Evolutionary conservation across 2,888 invertebrate species (phyloP).

Genomic region (Hanleya hanleyi): DNA sequence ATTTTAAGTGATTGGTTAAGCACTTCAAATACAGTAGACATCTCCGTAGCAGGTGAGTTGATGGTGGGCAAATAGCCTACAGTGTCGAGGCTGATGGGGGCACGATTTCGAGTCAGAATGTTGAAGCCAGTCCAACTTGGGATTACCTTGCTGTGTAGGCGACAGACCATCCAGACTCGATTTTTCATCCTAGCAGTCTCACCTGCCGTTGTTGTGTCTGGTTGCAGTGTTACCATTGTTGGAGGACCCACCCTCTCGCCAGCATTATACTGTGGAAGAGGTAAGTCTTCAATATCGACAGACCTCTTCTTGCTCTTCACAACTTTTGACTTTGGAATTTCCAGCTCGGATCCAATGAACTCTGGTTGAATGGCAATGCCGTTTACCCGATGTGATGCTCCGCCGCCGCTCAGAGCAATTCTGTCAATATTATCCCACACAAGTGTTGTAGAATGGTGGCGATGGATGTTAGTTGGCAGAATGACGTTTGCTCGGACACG

Average conservation of each 20-base stretch:
- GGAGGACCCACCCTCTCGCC: conserved; percentile 25
- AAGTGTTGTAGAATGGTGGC: conserved; percentile 28
- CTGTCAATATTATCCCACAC: conserved; percentile 48
- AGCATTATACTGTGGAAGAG: conserved; percentile 20
- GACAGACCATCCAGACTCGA: too few species aligned
- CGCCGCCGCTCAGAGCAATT: conserved; percentile 37
- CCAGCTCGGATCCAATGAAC: conserved; percentile 21
- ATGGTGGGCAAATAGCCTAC: conserved; percentile 37
- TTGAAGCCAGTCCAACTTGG: conserved; percentile 39
- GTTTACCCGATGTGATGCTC: conserved; percentile 45
- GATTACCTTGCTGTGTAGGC: too few species aligned
- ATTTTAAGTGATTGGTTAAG: conserved; percentile 29
- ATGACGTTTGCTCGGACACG: conserved; percentile 5
- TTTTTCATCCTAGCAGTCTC: too few species aligned
- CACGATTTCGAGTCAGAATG: conserved; percentile 18
- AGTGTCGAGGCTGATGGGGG: conserved; percentile 13
- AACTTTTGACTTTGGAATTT: background rate
- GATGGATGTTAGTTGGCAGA: conserved; percentile 31
- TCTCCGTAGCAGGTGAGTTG: conserved; percentile 33
- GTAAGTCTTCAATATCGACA: conserved; percentile 9
- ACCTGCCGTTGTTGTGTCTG: background rate
- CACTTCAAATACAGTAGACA: conserved; percentile 35
- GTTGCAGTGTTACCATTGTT: background rate
- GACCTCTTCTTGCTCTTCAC: conserved; percentile 15
- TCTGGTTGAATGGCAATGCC: conserved; percentile 40